Percentiles rank a stretch among this genome's conserved stretches.
Conservation (phyloP, 2,888 invertebrate species). For the Taphrorychus bicolor region DNA sequence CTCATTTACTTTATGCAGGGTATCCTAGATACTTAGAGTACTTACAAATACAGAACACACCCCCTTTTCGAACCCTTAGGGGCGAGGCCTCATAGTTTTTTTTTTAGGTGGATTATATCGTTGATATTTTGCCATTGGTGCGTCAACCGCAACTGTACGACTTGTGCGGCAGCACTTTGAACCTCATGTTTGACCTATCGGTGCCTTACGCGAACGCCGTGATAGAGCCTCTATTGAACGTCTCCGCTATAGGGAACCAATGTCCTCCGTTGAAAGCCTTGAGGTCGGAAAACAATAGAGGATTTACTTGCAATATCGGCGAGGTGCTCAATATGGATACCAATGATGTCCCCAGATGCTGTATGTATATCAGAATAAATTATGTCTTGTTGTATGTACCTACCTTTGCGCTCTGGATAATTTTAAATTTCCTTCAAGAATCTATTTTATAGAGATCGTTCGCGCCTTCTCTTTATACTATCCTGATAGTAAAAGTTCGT, state of each 20-base stretch:
- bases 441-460: no score
- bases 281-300: slow-evolving; percentile 82
- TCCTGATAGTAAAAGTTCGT: no score
- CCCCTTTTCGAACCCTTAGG: no score
- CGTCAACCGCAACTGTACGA: slow-evolving; percentile 93
- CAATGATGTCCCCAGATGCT: slow-evolving; percentile 89
- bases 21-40: not conserved
- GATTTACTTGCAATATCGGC: slow-evolving; percentile 92
- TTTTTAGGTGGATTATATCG: slow-evolving; percentile 77
- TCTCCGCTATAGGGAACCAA: slow-evolving; percentile 88
- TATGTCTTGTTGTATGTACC: no score
- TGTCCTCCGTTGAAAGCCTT: slow-evolving; percentile 91
- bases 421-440: no score
- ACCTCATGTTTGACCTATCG: slow-evolving; percentile 91
- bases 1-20: no score
- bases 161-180: slow-evolving; percentile 91
- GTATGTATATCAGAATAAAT: no score
- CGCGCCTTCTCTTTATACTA: no score
- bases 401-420: no score
- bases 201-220: slow-evolving; percentile 92
- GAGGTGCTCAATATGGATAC: slow-evolving; percentile 95
- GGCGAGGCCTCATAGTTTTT: no score
- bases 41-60: not conserved
- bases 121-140: slow-evolving; percentile 87
- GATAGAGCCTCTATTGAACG: slow-evolving; percentile 87